Conservation (phyloP, 2,113 vertebrate species). For the Chlorocebus sabaeus region DNA sequence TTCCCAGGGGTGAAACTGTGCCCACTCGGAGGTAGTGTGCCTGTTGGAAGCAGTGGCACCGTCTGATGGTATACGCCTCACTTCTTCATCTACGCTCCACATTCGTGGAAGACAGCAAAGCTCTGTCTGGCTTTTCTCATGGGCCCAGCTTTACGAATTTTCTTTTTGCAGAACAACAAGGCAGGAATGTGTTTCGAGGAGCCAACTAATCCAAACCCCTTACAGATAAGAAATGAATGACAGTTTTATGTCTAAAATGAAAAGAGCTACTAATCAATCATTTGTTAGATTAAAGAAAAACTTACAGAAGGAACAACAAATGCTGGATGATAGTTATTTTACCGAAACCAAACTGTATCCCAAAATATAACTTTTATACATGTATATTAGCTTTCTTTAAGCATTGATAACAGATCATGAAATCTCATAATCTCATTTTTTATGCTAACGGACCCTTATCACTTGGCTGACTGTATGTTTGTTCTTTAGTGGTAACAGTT, state of each 20-base stretch:
- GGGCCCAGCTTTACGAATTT: not conserved
- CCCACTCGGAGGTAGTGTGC: fast-evolving
- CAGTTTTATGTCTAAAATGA: not conserved
- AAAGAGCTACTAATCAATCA: not conserved
- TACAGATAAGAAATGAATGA: not conserved
- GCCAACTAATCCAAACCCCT: not conserved
- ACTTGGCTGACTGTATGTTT: not conserved
- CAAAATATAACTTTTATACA: not conserved
- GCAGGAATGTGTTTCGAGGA: not conserved
- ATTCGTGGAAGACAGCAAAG: not conserved
- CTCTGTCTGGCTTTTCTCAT: not conserved
- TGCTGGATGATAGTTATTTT: not conserved
- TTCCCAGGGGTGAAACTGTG: not conserved
- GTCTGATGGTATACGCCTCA: not conserved
- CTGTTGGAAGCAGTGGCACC: not conserved
- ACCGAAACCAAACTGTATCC: not conserved
- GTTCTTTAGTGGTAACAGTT: not conserved
- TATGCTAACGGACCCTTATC: not conserved
- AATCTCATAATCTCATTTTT: not conserved
- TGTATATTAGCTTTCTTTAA: not conserved
- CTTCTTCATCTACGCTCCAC: not conserved
- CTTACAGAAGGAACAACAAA: not conserved
- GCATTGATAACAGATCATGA: not conserved
- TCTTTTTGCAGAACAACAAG: not conserved
- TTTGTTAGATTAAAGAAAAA: not conserved